Conservation (phyloP, 2,888 invertebrate species). For the Chloromyia formosa region DNA sequence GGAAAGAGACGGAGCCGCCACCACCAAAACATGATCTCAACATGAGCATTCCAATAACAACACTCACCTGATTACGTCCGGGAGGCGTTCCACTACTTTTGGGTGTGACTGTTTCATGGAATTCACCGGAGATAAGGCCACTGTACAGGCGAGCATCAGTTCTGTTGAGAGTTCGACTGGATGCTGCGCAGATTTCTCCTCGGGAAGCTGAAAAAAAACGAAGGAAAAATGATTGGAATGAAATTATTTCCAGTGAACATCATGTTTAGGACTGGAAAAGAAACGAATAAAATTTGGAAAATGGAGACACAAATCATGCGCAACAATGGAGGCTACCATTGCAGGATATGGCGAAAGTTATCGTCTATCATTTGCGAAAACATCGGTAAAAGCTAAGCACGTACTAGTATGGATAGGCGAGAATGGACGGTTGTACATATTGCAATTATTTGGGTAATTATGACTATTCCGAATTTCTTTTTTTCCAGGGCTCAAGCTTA, state of each 20-base stretch:
- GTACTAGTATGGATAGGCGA: too few species aligned
- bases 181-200: slow-evolving; percentile 64
- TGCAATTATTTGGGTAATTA: too few species aligned
- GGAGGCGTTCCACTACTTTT: slow-evolving; percentile 64
- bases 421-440: too few species aligned
- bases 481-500: too few species aligned
- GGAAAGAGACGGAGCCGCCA: neutral
- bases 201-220: slow-evolving; percentile 60
- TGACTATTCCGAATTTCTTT: too few species aligned
- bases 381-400: too few species aligned
- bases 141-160: slow-evolving; percentile 64
- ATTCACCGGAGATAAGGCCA: slow-evolving; percentile 63
- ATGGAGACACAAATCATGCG: slow-evolving; percentile 32
- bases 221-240: slow-evolving; percentile 38
- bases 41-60: neutral
- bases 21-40: too few species aligned
- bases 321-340: slow-evolving; percentile 20
- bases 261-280: neutral
- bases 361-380: neutral
- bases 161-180: slow-evolving; percentile 65
- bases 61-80: slow-evolving; percentile 65
- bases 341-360: too few species aligned
- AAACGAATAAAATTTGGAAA: slow-evolving; percentile 12
- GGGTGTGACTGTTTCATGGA: slow-evolving; percentile 63
- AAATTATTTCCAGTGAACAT: neutral